A percentile compares a stretch with the other conserved stretches of the same genome.
Conservation (phyloP, 2,113 vertebrate genomes). For the Hyaena hyaena region DNA sequence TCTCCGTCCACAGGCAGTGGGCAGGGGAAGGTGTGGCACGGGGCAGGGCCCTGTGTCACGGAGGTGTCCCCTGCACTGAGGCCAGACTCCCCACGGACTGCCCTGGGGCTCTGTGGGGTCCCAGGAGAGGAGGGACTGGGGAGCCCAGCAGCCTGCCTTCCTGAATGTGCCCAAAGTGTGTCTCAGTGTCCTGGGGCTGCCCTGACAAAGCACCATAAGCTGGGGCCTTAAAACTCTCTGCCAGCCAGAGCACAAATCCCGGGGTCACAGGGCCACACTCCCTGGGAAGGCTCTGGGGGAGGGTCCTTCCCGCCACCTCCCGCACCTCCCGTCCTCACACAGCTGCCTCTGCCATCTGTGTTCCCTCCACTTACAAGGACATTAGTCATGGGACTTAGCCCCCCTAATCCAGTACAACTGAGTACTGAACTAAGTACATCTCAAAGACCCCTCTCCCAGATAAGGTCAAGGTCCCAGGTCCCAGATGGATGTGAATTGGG, state of each 20-base stretch:
- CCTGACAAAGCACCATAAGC: not conserved
- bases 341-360: not conserved
- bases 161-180: not conserved
- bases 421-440: not conserved
- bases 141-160: not conserved
- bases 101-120: not conserved
- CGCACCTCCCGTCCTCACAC: not conserved
- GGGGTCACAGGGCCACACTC: not conserved
- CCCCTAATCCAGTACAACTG: not conserved
- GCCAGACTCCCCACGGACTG: too few species aligned
- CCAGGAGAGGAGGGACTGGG: rapidly evolving
- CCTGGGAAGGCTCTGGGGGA: too few species aligned
- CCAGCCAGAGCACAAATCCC: not conserved
- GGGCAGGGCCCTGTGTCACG: not conserved
- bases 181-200: not conserved
- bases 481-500: not conserved
- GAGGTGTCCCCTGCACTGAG: not conserved
- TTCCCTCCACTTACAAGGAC: not conserved
- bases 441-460: not conserved
- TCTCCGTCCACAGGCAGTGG: not conserved
- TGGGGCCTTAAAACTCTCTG: not conserved
- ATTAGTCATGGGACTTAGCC: not conserved
- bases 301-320: not conserved
- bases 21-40: not conserved
- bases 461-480: not conserved